Percentiles rank a stretch among this genome's conserved stretches.
phyloP scores from a whole-genome alignment of 1,140 invertebrate genomes.

The Radopholus similis region DNA sequence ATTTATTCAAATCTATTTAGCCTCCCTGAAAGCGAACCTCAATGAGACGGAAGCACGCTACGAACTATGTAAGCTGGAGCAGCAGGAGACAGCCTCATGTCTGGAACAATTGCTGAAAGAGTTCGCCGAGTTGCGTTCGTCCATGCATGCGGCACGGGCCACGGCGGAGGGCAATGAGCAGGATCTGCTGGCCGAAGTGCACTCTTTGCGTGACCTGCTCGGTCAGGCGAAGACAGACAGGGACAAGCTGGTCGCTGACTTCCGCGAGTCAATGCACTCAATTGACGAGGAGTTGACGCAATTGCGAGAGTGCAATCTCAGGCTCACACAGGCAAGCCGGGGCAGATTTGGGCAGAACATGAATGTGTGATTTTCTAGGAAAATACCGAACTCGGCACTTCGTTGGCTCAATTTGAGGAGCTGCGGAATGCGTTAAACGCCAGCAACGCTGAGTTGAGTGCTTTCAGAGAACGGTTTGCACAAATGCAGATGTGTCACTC shows the following conservation, averaged over 20 bases:
- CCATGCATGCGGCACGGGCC: slow-evolving; percentile 3
- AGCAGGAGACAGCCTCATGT: slow-evolving; percentile 18
- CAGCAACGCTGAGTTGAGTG: slow-evolving; percentile 4
- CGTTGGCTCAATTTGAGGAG: neutral
- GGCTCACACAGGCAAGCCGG: slow-evolving; percentile 2
- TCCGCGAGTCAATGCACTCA: slow-evolving; percentile 11
- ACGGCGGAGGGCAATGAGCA: slow-evolving; percentile 8
- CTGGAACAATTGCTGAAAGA: slow-evolving; percentile 21
- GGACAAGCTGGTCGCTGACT: slow-evolving; percentile 13
- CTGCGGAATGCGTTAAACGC: slow-evolving; percentile 3
- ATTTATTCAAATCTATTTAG: no score
- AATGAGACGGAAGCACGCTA: slow-evolving; percentile 30
- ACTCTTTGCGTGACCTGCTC: slow-evolving; percentile 12
- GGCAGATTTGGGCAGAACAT: neutral
- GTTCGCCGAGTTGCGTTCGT: slow-evolving; percentile 13
- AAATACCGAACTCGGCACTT: neutral
- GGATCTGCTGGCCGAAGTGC: slow-evolving; percentile 22
- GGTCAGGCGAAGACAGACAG: slow-evolving; percentile 15
- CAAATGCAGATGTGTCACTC: slow-evolving; percentile 6
- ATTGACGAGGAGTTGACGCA: slow-evolving; percentile 4
- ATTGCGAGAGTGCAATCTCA: slow-evolving; percentile 14
- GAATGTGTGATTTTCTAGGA: neutral
- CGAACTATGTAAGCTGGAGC: slow-evolving; percentile 24
- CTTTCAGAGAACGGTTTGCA: neutral
- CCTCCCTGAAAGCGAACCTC: slow-evolving; percentile 22